A percentile compares a stretch with the other conserved stretches of the same genome.
These are phyloP conservation scores for Platichthys flesus DNA, from an alignment of 2,113 vertebrate species.

Conservation along the genomic window DNA sequence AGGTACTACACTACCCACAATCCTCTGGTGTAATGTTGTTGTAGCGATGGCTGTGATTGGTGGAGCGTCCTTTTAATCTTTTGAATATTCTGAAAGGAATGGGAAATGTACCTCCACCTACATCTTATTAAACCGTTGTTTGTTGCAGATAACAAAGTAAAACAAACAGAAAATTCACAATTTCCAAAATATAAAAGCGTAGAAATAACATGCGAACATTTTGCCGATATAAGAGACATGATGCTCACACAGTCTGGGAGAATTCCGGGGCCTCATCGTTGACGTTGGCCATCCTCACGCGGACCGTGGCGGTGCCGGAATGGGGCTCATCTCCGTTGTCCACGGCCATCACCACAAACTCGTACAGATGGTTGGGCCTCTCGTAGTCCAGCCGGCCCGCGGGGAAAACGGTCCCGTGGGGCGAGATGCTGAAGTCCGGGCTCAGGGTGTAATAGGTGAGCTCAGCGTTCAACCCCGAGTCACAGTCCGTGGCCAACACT, in stretches of 20 bases:
- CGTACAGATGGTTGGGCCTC: conserved; percentile 88
- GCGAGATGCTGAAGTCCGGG: conserved; percentile 88
- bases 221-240: not conserved
- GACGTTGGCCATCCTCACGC: conserved; percentile 88
- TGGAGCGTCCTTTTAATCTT: no score
- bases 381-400: conserved; percentile 87
- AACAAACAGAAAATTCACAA: no score
- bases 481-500: conserved; percentile 91
- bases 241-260: conserved; percentile 86
- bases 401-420: conserved; percentile 88
- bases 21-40: no score
- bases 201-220: not conserved
- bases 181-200: no score
- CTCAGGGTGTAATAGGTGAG: conserved; percentile 88
- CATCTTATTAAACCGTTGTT: no score
- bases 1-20: no score
- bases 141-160: no score
- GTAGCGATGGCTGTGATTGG: no score
- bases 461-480: conserved; percentile 87
- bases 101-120: no score
- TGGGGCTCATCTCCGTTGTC: conserved; percentile 86
- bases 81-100: no score
- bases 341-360: conserved; percentile 90
- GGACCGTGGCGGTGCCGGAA: conserved; percentile 89
- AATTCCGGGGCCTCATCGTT: conserved; percentile 90